Evolutionary conservation across 2,113 vertebrate species (phyloP).

Genomic region (Vulpes vulpes): DNA sequence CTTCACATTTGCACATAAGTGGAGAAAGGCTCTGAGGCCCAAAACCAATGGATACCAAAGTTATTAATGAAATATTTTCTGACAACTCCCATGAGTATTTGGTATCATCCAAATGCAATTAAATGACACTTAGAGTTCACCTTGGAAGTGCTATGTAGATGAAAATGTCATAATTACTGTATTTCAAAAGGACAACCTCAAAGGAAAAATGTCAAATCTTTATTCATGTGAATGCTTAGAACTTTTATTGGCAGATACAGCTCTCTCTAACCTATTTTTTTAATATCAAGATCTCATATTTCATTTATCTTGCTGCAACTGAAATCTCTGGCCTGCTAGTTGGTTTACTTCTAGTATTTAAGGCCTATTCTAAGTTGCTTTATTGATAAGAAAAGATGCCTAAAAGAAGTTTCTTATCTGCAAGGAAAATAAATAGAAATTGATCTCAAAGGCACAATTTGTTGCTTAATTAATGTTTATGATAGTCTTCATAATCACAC

Average conservation of each 20-base stretch:
- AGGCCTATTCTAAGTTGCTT: constrained; percentile 58
- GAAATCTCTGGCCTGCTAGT: constrained; percentile 59
- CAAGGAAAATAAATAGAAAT: constrained; percentile 74
- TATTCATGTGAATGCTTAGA: constrained; percentile 37
- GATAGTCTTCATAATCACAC: constrained; percentile 67
- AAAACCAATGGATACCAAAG: not conserved
- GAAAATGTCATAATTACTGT: constrained; percentile 55
- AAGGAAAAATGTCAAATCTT: constrained; percentile 40
- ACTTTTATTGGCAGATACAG: not conserved
- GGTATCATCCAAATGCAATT: constrained; percentile 28
- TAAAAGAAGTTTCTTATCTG: constrained; percentile 58
- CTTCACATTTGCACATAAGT: not conserved
- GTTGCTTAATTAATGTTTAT: constrained; percentile 77
- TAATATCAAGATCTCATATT: constrained; percentile 68
- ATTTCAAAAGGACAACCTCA: constrained; percentile 68
- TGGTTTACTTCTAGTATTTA: constrained; percentile 55
- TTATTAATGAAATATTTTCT: constrained; percentile 67
- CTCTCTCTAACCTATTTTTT: constrained; percentile 46
- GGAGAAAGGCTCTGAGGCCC: not conserved
- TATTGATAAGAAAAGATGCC: constrained; percentile 63
- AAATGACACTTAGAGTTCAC: constrained; percentile 43
- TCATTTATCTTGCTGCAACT: constrained; percentile 69
- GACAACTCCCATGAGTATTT: not conserved
- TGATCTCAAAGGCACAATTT: constrained; percentile 72
- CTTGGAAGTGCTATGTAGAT: not conserved